Percentiles rank a stretch among this genome's conserved stretches.
phyloP scores from a whole-genome alignment of 1,140 invertebrate species.

The Philotrypesis tridentata region DNA sequence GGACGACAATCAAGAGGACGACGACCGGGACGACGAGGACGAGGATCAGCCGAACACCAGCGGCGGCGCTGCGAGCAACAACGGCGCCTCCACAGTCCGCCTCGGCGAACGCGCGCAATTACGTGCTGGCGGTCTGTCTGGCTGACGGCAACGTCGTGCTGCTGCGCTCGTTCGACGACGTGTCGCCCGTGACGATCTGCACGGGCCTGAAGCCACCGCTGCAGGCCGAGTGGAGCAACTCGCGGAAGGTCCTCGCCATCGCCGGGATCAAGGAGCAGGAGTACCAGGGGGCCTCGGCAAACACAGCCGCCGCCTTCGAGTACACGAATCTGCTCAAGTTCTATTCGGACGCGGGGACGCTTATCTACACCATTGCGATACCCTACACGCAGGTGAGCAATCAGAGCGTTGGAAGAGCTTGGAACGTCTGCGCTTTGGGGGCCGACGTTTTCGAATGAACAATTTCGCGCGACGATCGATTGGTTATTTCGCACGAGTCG shows the following conservation, averaged over 20 bases:
- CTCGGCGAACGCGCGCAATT: constrained; percentile 69
- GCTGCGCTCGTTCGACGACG: constrained; percentile 93
- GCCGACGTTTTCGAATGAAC: not conserved
- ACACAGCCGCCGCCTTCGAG: constrained; percentile 52
- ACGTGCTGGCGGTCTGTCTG: constrained; percentile 90
- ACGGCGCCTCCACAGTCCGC: not conserved
- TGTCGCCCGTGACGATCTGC: constrained; percentile 88
- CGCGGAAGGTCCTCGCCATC: constrained; percentile 91
- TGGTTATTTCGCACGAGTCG: too few relatives aligned
- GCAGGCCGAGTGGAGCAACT: constrained; percentile 97
- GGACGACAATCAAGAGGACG: constrained; percentile 9
- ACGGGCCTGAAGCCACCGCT: constrained; percentile 87
- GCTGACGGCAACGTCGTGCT: constrained; percentile 91
- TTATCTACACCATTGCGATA: constrained; percentile 84
- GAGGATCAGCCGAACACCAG: not conserved
- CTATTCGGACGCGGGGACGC: constrained; percentile 83
- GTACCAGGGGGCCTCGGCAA: not conserved
- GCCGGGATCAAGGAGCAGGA: constrained; percentile 80
- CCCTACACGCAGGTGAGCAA: constrained; percentile 81
- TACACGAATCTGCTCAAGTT: constrained; percentile 85
- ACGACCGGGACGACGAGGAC: constrained; percentile 18
- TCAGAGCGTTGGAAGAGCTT: too few relatives aligned
- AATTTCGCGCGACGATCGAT: too few relatives aligned
- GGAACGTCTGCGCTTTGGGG: too few relatives aligned
- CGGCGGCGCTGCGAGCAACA: not conserved